Evolutionary conservation across 2,113 vertebrate genomes (phyloP).

Genomic region (Sinocyclocheilus anophthalmus): DNA sequence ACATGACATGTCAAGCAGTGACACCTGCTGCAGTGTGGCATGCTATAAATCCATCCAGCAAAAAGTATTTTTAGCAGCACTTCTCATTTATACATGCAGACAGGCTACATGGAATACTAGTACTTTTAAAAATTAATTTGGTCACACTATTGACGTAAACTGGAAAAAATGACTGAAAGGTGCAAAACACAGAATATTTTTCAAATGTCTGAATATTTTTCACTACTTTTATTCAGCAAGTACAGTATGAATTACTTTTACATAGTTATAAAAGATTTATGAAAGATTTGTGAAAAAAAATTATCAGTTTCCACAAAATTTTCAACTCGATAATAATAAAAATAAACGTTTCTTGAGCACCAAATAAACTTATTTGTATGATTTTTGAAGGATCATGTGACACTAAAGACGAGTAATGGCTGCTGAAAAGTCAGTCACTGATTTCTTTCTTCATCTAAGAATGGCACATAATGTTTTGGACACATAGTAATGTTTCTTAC

Average conservation of each 20-base stretch:
- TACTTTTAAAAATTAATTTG: not conserved
- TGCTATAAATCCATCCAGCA: slow-evolving; percentile 1
- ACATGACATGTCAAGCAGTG: slow-evolving; percentile 2
- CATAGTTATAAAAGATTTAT: not conserved
- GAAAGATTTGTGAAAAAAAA: not conserved
- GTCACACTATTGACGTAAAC: not conserved
- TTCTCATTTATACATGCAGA: not conserved
- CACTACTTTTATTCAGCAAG: not conserved
- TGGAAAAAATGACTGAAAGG: not conserved
- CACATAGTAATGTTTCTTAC: slow-evolving; percentile 1
- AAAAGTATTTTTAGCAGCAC: not conserved
- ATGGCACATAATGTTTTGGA: not conserved
- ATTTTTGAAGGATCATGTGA: not conserved
- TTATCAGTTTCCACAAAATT: not conserved
- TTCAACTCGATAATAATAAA: not conserved
- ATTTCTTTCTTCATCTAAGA: no score
- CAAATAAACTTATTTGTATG: not conserved
- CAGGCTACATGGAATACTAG: not conserved
- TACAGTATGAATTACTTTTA: not conserved
- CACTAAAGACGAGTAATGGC: not conserved
- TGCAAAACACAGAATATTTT: not conserved
- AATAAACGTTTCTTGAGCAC: not conserved
- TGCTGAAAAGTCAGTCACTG: not conserved
- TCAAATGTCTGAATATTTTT: no score
- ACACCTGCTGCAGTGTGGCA: not conserved